phyloP scores from a whole-genome alignment of 2,797 vertebrate species.

The Pipistrellus pipistrellus region DNA sequence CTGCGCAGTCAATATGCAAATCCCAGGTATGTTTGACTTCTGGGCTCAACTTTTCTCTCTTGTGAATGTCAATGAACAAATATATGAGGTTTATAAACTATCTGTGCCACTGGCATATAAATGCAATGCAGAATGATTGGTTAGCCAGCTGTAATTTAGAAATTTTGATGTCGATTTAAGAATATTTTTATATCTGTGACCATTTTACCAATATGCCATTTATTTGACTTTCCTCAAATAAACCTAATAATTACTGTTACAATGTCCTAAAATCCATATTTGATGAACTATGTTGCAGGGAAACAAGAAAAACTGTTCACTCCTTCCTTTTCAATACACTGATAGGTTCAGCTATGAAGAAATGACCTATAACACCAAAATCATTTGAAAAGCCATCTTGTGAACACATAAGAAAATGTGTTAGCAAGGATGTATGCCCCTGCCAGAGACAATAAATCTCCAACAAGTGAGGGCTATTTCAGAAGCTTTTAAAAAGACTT shows the following conservation, averaged over 20 bases:
- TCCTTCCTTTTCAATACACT: not conserved
- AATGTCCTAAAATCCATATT: not conserved
- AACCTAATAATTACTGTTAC: not conserved
- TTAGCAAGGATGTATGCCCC: not conserved
- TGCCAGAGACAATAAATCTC: not conserved
- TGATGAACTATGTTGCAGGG: not conserved
- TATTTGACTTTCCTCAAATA: not conserved
- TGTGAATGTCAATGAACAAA: not conserved
- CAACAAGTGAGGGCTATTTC: not conserved
- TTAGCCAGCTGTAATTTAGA: not conserved
- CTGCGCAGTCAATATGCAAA: not conserved
- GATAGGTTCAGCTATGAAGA: not conserved
- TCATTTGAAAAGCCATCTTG: slow-evolving; percentile 57
- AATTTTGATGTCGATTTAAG: slow-evolving; percentile 42
- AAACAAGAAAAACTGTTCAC: not conserved
- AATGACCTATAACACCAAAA: not conserved
- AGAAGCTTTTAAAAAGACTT: slow-evolving; percentile 26
- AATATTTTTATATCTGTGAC: not conserved
- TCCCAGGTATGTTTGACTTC: not conserved
- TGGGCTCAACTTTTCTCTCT: not conserved
- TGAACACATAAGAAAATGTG: slow-evolving; percentile 31
- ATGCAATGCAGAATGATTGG: not conserved
- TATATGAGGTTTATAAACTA: not conserved
- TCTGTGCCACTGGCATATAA: not conserved
- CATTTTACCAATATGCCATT: not conserved